Base-by-base conservation (phyloP, 2,888 invertebrate genomes). In the Eupithecia inturbata region DNA sequence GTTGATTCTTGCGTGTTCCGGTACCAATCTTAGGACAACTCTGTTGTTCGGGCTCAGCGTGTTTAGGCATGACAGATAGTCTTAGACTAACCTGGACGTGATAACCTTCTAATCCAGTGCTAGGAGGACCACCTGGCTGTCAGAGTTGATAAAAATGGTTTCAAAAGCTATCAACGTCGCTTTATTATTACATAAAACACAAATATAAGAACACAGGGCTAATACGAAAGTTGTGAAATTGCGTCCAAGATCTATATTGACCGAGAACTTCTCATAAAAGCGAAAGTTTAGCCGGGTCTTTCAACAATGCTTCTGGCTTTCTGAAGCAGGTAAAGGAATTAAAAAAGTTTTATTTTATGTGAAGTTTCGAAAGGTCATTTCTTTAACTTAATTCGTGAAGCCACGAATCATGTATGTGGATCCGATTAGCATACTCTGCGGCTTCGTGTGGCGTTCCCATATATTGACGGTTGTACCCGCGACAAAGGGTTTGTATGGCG, bases 181-280 rank as follows among this genome's bases (percentile, higher is more conserved):
- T 53, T 26, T 22, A 53, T 22, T 22, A 7, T 63, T n/a, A n/a
- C n/a, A 33, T 63, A n/a, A 36, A 64, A 64, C 36, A 36, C 33
- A 63, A 63, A 63, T 31, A 63, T 19, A 19, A 63, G 63, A 63
- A 63, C 19, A 33, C n/a, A n/a, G 9, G 36, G 36, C 36, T 64
- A 12, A 36, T 6, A n/a, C 3, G 63, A 64, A 36, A 64, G n/a
- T 64, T 64, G 10, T 22, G 36, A 33, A 64, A 64, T 64, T 36
- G 36, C n/a, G 63, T 10, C 12, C 63, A n/a, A 10, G 7, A 22
- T 33, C 12, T 22, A 36, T 64, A 64, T 36, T 64, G 63, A n/a
- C n/a, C 63, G 4, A 36, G 36, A n/a, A 33, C 33, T 63, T 19
- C 16, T 31, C 63, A 33, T 62, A 19, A 16, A 33, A 60, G 10